Conservation (phyloP, 2,113 vertebrate species). For the Oncorhynchus gorbuscha region DNA sequence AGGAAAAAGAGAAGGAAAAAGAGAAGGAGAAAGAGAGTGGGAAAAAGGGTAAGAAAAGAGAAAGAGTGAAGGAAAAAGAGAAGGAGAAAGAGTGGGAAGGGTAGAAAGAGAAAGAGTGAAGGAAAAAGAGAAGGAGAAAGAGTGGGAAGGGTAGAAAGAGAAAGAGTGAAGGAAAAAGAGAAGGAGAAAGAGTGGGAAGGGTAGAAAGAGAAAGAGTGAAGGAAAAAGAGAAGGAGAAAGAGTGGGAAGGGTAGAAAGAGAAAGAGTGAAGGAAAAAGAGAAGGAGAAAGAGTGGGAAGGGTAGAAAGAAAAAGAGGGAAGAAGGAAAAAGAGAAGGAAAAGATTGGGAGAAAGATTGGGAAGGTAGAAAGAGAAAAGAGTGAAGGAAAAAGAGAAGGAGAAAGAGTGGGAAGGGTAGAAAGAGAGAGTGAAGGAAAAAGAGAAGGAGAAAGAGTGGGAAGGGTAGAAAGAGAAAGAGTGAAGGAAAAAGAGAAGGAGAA, state of each 20-base stretch:
- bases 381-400: conserved; percentile 13
- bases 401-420: no score
- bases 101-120: background rate
- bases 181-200: conserved; percentile 11
- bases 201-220: background rate
- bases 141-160: conserved; percentile 1
- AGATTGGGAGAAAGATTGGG: no score
- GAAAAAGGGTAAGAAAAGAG: background rate
- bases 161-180: conserved; percentile 2
- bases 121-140: conserved; percentile 16
- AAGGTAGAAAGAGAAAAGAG: background rate
- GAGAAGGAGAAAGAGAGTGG: no score
- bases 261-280: conserved; percentile 2
- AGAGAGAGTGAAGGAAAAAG: no score
- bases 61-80: conserved; percentile 2
- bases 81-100: conserved; percentile 11
- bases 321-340: conserved; percentile 18
- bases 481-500: conserved; percentile 20
- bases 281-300: conserved; percentile 11
- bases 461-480: no score
- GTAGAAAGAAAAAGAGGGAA: background rate
- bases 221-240: conserved; percentile 16
- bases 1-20: conserved; percentile 15
- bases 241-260: conserved; percentile 1
- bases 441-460: conserved; percentile 7